Evolutionary conservation across 2,888 invertebrate genomes (phyloP), one percentile per base, ranked within the genome.

Genomic region (Hydrotaea diabolus): DNA sequence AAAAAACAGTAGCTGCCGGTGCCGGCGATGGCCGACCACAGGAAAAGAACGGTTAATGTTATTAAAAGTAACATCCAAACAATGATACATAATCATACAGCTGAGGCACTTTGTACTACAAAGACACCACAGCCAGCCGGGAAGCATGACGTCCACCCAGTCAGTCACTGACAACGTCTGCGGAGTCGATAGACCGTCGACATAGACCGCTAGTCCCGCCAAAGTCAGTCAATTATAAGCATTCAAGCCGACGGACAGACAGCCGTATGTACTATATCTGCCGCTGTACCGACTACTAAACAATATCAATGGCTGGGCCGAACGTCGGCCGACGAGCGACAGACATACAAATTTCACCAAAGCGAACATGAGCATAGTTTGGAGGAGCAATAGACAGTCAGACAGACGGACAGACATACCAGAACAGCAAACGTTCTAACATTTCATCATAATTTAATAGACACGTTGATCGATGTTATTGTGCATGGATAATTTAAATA

Each of bases 401-500:
- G 49, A n/a, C 15, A 5, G 49, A 49, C 43, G 11, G 43, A 43
- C 43, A 43, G 43, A 43, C 43, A 13, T 23, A 57, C 15, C 57
- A 17, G 53, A 17, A n/a, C n/a, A n/a, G n/a, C 17, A 57, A 59
- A 59, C 23, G 59, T 26, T 59, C 59, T 59, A 79, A 53, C 73
- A 73, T 72, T 73, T 72, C 73, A 79, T 79, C 79, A 79, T 79
- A 79, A 73, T 72, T 73, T 79, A 86, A 83, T 86, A 86, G 85
- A 86, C 83, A 85, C 86, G 69, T 80, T 85, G 80, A 83, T 82
- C 80, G 74, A 80, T 85, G 82, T 85, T 85, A 85, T 85, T 85
- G 74, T 80, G 49, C n/a, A 31, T 46, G 74, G 76, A 85, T 82
- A 79, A 82, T 85, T 85, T 81, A 69, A 81, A 82, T 79, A 82